Percentiles rank a stretch among this genome's conserved stretches.
phyloP scores from a whole-genome alignment of 2,888 invertebrate genomes.

The Thereva nobilitata region DNA sequence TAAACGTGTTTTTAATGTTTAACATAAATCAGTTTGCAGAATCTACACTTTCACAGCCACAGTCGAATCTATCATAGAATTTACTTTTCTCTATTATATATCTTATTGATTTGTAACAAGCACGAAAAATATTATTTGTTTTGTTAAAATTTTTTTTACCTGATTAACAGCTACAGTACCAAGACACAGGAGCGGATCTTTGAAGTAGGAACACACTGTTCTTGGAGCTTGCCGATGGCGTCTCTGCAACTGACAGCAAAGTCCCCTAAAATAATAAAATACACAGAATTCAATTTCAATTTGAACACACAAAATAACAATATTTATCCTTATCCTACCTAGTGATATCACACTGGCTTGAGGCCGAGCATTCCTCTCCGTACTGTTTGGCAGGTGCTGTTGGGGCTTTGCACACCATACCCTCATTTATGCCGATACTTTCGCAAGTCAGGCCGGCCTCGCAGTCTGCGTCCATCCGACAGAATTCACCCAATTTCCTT shows the following conservation, averaged over 20 bases:
- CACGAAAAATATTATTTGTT: too few species aligned
- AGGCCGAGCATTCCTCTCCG: slow-evolving; percentile 80
- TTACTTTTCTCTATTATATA: too few species aligned
- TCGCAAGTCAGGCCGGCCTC: slow-evolving; percentile 81
- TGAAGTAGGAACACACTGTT: slow-evolving; percentile 92
- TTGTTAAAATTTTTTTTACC: slow-evolving; percentile 25
- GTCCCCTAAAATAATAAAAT: slow-evolving; percentile 61
- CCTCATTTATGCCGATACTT: slow-evolving; percentile 58
- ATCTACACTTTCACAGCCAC: too few species aligned
- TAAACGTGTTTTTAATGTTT: too few species aligned
- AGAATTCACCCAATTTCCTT: slow-evolving; percentile 79
- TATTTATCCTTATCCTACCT: slow-evolving; percentile 45
- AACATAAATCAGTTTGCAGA: too few species aligned
- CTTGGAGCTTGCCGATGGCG: slow-evolving; percentile 83
- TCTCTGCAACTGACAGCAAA: slow-evolving; percentile 86
- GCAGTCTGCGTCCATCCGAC: slow-evolving; percentile 81
- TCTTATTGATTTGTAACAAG: too few species aligned
- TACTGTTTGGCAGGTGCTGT: slow-evolving; percentile 78
- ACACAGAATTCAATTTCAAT: slow-evolving; percentile 19
- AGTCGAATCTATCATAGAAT: too few species aligned
- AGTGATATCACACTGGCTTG: slow-evolving; percentile 82
- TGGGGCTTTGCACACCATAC: slow-evolving; percentile 79
- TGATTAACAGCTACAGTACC: slow-evolving; percentile 78
- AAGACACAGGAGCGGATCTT: slow-evolving; percentile 84
- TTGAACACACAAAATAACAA: neutral